Conservation (phyloP, 2,888 invertebrate species). For the Protodeltote pygarga region DNA sequence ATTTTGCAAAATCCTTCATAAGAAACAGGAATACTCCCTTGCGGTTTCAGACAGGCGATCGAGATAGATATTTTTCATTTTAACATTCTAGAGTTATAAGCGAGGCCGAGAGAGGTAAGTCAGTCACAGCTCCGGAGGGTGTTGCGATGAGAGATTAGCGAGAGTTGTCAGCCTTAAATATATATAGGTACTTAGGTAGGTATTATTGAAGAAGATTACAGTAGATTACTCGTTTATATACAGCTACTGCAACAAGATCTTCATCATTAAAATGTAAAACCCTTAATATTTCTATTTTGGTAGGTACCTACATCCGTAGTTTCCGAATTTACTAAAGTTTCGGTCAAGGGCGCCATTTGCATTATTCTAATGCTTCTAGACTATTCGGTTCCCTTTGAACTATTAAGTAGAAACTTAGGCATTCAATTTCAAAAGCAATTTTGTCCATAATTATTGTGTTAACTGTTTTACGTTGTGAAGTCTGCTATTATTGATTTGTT, state of each 20-base stretch:
- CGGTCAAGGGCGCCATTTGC: slow-evolving; percentile 24
- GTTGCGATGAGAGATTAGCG: slow-evolving; percentile 56
- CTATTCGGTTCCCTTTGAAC: slow-evolving; percentile 18
- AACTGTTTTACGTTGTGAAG: slow-evolving; percentile 39
- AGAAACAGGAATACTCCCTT: slow-evolving; percentile 22
- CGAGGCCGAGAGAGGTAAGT: slow-evolving; percentile 32
- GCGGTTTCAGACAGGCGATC: slow-evolving; percentile 41
- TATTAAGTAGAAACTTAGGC: slow-evolving; percentile 22
- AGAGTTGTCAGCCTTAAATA: slow-evolving; percentile 56
- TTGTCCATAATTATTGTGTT: slow-evolving; percentile 35
- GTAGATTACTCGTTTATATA: too few species aligned
- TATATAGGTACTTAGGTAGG: slow-evolving; percentile 12
- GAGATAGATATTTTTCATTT: slow-evolving; percentile 51
- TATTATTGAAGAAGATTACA: too few species aligned
- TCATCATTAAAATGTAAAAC: too few species aligned
- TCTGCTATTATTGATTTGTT: slow-evolving; percentile 42
- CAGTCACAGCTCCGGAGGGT: slow-evolving; percentile 40
- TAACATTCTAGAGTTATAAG: slow-evolving; percentile 40
- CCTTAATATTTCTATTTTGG: too few species aligned
- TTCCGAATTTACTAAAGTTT: slow-evolving; percentile 29
- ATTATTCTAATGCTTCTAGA: slow-evolving; percentile 28
- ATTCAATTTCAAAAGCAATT: slow-evolving; percentile 24
- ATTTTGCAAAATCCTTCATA: slow-evolving; percentile 12
- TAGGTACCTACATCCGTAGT: background rate
- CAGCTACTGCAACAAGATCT: too few species aligned